phyloP scores from a whole-genome alignment of 1,140 invertebrate genomes.

The Bombus affinis region DNA sequence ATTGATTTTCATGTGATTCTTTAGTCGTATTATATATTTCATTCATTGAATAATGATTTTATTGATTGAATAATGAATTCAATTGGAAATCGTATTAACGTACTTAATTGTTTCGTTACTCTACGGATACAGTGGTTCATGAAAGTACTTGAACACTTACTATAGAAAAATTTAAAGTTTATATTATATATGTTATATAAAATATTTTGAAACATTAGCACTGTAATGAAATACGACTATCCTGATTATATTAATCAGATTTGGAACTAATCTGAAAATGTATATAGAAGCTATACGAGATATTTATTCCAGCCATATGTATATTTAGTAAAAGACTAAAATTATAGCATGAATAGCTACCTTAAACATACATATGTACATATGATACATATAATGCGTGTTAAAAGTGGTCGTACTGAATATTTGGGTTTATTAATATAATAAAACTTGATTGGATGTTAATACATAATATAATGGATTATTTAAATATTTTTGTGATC shows the following conservation, averaged over 20 bases:
- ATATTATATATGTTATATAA: not conserved
- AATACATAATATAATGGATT: not conserved
- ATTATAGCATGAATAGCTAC: too few relatives aligned
- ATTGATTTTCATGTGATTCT: not conserved
- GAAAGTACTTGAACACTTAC: not conserved
- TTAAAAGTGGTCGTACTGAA: not conserved
- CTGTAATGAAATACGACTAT: not conserved
- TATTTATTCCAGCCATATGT: not conserved
- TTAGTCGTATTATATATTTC: not conserved
- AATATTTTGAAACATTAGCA: not conserved
- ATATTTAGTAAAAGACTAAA: not conserved
- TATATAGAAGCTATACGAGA: not conserved
- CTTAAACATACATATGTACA: too few relatives aligned
- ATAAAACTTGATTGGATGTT: not conserved
- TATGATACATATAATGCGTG: too few relatives aligned
- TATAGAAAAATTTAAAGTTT: not conserved
- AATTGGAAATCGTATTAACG: constrained; percentile 17
- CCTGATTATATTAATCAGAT: not conserved
- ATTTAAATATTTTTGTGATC: not conserved
- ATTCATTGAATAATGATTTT: constrained; percentile 16
- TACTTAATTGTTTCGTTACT: constrained; percentile 18
- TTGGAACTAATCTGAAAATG: not conserved
- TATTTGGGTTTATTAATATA: not conserved
- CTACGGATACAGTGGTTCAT: too few relatives aligned
- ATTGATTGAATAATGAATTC: constrained; percentile 27